Evolutionary conservation across 1,140 invertebrate species (phyloP).

Genomic region (Mercenaria mercenaria): DNA sequence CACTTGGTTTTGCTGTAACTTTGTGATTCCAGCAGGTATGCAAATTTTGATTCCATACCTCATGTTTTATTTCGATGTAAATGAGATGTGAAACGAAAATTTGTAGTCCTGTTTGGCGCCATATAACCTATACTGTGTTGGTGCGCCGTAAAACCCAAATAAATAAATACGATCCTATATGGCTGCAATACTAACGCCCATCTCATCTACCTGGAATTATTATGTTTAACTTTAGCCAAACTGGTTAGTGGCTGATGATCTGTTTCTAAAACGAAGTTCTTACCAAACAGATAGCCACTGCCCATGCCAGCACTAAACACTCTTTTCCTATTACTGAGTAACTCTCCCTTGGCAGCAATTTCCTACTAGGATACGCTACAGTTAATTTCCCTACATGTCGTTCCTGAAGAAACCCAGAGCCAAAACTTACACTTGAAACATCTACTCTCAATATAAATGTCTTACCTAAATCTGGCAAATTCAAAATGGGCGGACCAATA

Average conservation of each 20-base stretch:
- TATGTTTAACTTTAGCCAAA: constrained; percentile 19
- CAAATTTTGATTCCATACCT: too few species aligned
- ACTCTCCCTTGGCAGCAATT: constrained; percentile 43
- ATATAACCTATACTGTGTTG: too few species aligned
- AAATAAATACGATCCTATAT: too few species aligned
- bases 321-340: constrained; percentile 23
- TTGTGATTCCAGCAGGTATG: too few species aligned
- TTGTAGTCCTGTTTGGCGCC: too few species aligned
- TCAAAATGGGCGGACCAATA: constrained; percentile 67
- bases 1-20: too few species aligned
- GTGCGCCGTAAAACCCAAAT: too few species aligned
- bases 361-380: constrained; percentile 74
- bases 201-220: background rate
- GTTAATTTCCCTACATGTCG: constrained; percentile 64
- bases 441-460: constrained; percentile 70
- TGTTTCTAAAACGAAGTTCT: constrained; percentile 53
- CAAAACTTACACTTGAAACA: constrained; percentile 57
- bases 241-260: constrained; percentile 63
- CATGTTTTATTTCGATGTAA: too few species aligned
- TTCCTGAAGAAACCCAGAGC: constrained; percentile 72
- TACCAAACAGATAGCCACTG: constrained; percentile 78
- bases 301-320: constrained; percentile 77
- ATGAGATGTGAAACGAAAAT: too few species aligned
- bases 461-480: constrained; percentile 80
- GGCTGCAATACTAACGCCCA: background rate